phyloP scores from a whole-genome alignment of 2,888 invertebrate genomes.

The Beris chalybata region DNA sequence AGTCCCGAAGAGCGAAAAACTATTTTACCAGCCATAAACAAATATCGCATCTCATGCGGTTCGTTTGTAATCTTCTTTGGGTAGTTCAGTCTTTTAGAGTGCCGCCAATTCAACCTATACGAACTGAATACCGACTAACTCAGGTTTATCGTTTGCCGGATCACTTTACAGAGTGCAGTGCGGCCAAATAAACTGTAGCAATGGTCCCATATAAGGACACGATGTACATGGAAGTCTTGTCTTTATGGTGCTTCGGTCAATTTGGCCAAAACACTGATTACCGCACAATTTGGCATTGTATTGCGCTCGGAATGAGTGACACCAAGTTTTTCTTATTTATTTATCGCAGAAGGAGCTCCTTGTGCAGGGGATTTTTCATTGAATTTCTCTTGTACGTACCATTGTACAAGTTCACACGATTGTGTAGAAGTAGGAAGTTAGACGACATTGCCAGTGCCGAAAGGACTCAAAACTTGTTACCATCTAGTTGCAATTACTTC shows the following conservation, averaged over 20 bases:
- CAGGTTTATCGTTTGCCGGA: slow-evolving; percentile 27
- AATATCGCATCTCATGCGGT: slow-evolving; percentile 31
- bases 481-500: too few relatives aligned
- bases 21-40: slow-evolving; percentile 28
- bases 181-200: slow-evolving; percentile 26
- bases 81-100: slow-evolving; percentile 19
- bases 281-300: slow-evolving; percentile 32
- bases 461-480: too few relatives aligned
- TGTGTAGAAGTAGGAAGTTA: too few relatives aligned
- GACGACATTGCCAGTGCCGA: too few relatives aligned
- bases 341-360: too few relatives aligned
- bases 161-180: slow-evolving; percentile 22
- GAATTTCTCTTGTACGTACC: too few relatives aligned
- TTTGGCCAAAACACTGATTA: slow-evolving; percentile 32
- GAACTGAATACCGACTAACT: slow-evolving; percentile 22
- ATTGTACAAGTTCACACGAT: too few relatives aligned
- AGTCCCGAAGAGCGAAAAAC: slow-evolving; percentile 5
- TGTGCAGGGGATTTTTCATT: too few relatives aligned
- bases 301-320: slow-evolving; percentile 30
- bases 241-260: slow-evolving; percentile 31
- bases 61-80: slow-evolving; percentile 23
- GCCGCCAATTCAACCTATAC: slow-evolving; percentile 23
- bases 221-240: slow-evolving; percentile 25
- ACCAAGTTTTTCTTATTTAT: slow-evolving; percentile 2
- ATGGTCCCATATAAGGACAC: slow-evolving; percentile 25